Evolutionary conservation across 1,140 invertebrate genomes (phyloP), one percentile per base, ranked within the genome.

Genomic region (Pseudomyrmex pallidus): DNA sequence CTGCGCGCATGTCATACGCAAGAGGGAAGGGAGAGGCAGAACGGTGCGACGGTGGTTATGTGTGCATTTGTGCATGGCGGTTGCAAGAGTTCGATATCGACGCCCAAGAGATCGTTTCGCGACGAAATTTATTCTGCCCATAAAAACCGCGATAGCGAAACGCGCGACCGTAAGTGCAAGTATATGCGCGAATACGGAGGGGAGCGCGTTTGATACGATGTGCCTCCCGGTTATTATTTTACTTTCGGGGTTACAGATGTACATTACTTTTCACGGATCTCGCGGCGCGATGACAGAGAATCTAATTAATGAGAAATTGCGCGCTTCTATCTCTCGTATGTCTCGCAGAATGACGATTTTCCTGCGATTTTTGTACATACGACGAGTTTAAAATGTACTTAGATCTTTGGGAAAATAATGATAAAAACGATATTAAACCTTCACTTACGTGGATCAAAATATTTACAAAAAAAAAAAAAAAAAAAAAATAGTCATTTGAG

Each of bases 61-160:
- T 54, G 61, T 82, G 68, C 68, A 82, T 80, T 74, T 82, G 78
- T 74, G 78, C 78, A 82, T 44, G 50, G 48, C 57, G 72, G 70
- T 70, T 82, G 78, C 59, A 35, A 48, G 66, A 80, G 72, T 82
- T 74, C 78, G 78, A 82, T 82, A 82, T 82, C 78, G 68, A 12
- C 59, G 78, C 59, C 59, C 70, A 74, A 52, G 78, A 74, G 78
- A 82, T 74, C 78, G 78, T 82, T 74, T n/a, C 35, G 61, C 78
- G 48, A 48, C 78, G 59, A 66, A 82, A 82, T 82, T 74, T 82
- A 82, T 82, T 82, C 78, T 70, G 46, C 70, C 20, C 70, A 62
- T 82, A 82, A 82, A 80, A 80, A 80, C 76, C 76, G 44, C 76
- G 76, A 80, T 80, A 80, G 76, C 76, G 66, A 80, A 80, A 80